Evolutionary conservation across 2,797 vertebrate genomes (phyloP).

Genomic region (Euphonia xanthogaster): DNA sequence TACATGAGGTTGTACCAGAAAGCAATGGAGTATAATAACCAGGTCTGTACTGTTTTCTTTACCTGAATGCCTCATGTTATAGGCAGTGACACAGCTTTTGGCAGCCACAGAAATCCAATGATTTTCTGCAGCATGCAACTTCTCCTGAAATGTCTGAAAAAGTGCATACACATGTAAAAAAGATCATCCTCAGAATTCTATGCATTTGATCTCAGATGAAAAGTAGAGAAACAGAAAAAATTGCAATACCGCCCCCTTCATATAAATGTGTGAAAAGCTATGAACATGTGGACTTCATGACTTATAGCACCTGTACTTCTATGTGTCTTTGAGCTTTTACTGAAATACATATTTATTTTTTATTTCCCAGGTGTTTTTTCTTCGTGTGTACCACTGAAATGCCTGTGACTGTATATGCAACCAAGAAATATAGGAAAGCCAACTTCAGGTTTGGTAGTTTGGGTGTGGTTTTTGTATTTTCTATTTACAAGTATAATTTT

Average conservation of each 20-base stretch:
- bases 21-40: background rate
- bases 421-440: background rate
- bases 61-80: background rate
- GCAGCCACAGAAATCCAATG: background rate
- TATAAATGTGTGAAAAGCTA: background rate
- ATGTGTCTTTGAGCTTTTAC: background rate
- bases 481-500: background rate
- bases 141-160: background rate
- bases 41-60: background rate
- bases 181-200: background rate
- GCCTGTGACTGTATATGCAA: background rate
- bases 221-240: background rate
- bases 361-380: background rate
- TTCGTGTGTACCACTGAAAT: background rate
- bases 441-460: background rate
- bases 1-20: background rate
- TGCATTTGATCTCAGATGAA: background rate
- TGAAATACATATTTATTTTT: background rate
- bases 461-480: accelerated
- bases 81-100: background rate
- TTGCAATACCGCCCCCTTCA: accelerated
- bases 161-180: background rate
- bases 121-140: background rate
- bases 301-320: background rate
- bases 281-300: background rate